phyloP scores from a whole-genome alignment of 2,797 vertebrate genomes.

The Nyctibius grandis region DNA sequence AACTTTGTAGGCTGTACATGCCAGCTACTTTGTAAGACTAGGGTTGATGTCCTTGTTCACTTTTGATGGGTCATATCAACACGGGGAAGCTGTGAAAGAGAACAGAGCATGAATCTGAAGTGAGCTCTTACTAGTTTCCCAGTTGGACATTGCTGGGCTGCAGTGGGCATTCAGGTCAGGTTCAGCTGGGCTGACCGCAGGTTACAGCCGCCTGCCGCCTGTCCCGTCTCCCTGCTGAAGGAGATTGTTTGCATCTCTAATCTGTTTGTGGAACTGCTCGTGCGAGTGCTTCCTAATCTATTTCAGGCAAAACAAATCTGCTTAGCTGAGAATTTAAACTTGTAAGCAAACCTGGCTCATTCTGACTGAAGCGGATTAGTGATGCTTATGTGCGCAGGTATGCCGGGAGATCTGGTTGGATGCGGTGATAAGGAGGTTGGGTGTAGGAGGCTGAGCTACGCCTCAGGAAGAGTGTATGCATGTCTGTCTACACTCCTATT shows the following conservation, averaged over 20 bases:
- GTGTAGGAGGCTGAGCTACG: background rate
- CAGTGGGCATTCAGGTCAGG: background rate
- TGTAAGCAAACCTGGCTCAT: slow-evolving; percentile 30
- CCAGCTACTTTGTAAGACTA: background rate
- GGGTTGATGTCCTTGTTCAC: background rate
- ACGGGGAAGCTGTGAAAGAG: background rate
- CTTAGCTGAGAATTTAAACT: slow-evolving; percentile 37
- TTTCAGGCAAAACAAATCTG: slow-evolving; percentile 20
- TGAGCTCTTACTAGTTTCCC: background rate
- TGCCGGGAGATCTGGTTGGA: background rate
- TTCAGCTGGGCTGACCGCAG: background rate
- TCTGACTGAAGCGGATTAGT: background rate
- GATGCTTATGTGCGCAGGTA: background rate
- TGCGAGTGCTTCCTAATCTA: background rate
- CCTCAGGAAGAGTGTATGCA: background rate
- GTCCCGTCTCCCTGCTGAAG: background rate
- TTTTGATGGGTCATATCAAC: background rate
- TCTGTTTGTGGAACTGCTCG: background rate
- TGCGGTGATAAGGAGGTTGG: background rate
- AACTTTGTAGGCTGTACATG: background rate
- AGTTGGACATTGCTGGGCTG: background rate
- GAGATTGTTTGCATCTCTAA: background rate
- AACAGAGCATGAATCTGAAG: background rate
- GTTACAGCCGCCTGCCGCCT: background rate
- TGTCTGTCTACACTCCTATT: background rate